phyloP scores from a whole-genome alignment of 2,888 invertebrate genomes.

The Uropetala carovei region DNA sequence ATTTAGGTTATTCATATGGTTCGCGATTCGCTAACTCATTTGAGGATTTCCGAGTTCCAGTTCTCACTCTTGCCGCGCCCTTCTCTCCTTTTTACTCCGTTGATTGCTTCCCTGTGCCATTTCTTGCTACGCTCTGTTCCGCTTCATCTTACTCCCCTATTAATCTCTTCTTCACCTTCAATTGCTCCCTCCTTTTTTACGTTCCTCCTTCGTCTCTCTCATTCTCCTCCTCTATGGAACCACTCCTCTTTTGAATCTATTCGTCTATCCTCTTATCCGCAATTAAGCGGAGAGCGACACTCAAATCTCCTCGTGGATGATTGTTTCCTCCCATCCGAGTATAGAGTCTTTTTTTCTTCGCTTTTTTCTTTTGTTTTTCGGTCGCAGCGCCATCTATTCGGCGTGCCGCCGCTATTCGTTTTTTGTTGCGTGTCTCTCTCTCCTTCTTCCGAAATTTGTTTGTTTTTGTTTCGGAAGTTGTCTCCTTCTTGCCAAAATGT shows the following conservation, averaged over 20 bases:
- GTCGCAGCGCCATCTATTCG: not conserved
- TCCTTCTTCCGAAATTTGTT: constrained; percentile 3
- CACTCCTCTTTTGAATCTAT: not conserved
- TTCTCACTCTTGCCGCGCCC: too few relatives aligned
- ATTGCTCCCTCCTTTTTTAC: not conserved
- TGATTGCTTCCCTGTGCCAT: too few relatives aligned
- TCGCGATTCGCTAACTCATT: too few relatives aligned
- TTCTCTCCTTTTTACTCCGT: too few relatives aligned
- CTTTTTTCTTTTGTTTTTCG: not conserved
- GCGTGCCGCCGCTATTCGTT: not conserved
- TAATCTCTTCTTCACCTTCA: not conserved
- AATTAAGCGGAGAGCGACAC: not conserved
- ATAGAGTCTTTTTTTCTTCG: not conserved
- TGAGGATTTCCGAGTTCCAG: too few relatives aligned
- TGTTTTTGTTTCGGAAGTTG: not conserved
- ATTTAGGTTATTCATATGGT: too few relatives aligned
- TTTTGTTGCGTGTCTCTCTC: not conserved
- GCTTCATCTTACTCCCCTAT: too few relatives aligned
- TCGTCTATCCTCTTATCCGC: not conserved
- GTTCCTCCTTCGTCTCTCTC: not conserved
- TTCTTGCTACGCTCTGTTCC: too few relatives aligned
- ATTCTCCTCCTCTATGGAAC: not conserved
- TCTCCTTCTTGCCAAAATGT: not conserved
- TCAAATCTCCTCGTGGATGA: constrained; percentile 11
- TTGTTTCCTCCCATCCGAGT: not conserved